Conservation (phyloP, 1,140 invertebrate genomes). For the Teleogryllus occipitalis region DNA sequence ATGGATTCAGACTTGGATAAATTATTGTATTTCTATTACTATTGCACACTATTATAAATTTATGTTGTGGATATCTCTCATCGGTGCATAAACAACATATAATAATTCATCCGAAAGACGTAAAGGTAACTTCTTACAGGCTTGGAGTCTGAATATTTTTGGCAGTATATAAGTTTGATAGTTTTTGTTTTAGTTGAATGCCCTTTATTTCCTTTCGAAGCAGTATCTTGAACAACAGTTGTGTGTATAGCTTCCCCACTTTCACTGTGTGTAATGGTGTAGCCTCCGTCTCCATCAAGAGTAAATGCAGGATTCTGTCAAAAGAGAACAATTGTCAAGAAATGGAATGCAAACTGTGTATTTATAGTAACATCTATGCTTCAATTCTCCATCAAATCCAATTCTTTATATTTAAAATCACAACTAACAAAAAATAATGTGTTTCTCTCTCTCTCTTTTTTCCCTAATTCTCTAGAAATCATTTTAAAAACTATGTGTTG, state of each 20-base stretch:
- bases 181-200: conserved; percentile 29
- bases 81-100: too few species aligned
- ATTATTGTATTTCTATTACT: not conserved
- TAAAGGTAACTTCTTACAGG: conserved; percentile 33
- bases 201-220: conserved; percentile 27
- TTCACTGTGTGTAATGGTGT: conserved; percentile 49
- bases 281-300: conserved; percentile 42
- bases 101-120: too few species aligned
- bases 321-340: not conserved
- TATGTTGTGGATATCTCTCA: too few species aligned
- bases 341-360: not conserved
- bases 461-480: too few species aligned
- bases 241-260: conserved; percentile 43
- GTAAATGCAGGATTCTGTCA: conserved; percentile 10
- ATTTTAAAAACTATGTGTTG: too few species aligned
- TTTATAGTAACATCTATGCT: not conserved
- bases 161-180: conserved; percentile 43
- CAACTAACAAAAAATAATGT: too few species aligned
- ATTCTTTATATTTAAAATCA: too few species aligned
- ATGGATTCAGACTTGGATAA: not conserved
- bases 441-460: too few species aligned
- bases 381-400: too few species aligned
- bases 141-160: conserved; percentile 41
- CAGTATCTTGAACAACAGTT: conserved; percentile 35
- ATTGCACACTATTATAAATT: too few species aligned